These are phyloP conservation scores for Anoplopoma fimbria DNA, from an alignment of 2,113 vertebrate species.

Conservation along the genomic window DNA sequence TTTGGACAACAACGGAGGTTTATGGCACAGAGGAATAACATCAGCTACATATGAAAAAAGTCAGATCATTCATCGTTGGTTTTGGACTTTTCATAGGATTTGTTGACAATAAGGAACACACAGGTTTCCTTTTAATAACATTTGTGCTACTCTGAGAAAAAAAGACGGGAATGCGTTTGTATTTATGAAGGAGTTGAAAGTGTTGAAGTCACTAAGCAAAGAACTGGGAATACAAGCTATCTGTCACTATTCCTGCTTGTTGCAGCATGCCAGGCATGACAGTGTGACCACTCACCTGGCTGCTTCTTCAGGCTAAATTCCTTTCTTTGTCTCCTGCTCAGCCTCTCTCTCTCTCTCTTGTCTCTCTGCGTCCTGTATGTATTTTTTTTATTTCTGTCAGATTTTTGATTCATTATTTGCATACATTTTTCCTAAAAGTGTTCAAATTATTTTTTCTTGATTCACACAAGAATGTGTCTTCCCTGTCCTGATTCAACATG, in stretches of 20 bases:
- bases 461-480: slow-evolving; percentile 1
- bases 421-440: not conserved
- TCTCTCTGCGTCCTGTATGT: not conserved
- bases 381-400: slow-evolving; percentile 15
- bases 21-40: not conserved
- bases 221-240: slow-evolving; percentile 8
- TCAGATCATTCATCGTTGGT: too few relatives aligned
- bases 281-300: slow-evolving; percentile 5
- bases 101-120: not conserved
- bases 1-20: not conserved
- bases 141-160: not conserved
- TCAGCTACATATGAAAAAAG: not conserved
- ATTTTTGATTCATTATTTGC: not conserved
- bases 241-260: slow-evolving; percentile 12
- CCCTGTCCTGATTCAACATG: slow-evolving; percentile 31
- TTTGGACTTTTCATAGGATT: not conserved
- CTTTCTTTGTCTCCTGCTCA: slow-evolving; percentile 23
- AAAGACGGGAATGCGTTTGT: not conserved
- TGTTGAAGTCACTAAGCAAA: not conserved
- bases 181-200: not conserved
- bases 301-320: not conserved
- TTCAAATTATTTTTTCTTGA: not conserved
- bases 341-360: not conserved
- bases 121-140: not conserved
- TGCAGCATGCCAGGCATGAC: slow-evolving; percentile 6